Base-by-base conservation (phyloP, 2,797 vertebrate genomes). In the Chaetophractus vellerosus region DNA sequence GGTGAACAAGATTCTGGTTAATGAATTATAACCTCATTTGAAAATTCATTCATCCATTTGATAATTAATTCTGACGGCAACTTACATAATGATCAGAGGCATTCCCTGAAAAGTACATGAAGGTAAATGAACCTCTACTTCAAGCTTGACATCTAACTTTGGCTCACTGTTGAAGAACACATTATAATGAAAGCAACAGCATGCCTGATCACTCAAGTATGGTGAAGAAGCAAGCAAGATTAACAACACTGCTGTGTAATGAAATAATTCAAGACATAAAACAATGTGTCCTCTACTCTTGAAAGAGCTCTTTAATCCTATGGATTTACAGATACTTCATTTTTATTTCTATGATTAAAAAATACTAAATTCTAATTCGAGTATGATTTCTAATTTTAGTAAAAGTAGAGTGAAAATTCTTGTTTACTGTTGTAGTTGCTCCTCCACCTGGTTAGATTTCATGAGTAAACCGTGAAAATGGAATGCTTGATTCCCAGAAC, bases 81-180 rank as follows among this genome's bases (percentile, higher is more conserved):
- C 61, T 98, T 98, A 96, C 38, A 92, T 94, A 98, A 97, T 90
- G 79, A 90, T 57, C 66, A 93, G 90, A 75, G 11, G 55, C 92
- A 98, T 97, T 94, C 55, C 36, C 19, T 96, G 91, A 75, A 97
- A 97, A 97, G 96, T 90, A 48, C 76, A 97, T 95, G 85, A 97
- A 97, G 31, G 94, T 96, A 98, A 98, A 98, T 93, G 91, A 98
- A 95, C 76, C 66, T 79, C 94, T 97, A 8, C 66, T 96, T 96
- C 61, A 91, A 95, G 48, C 45, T 68, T 97, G 95, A 96, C 91
- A 91, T 97, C 93, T 94, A 87, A 97, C 91, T 94, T 57, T 96
- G 85, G 45, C 69, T 96, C 82, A 33, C 38, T 95, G 33, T 95
- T 96, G 90, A 96, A 97, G 96, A 75, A 95, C 95, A 61, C 52